Conservation (phyloP, 2,797 vertebrate species). For the Holocentrus rufus region DNA sequence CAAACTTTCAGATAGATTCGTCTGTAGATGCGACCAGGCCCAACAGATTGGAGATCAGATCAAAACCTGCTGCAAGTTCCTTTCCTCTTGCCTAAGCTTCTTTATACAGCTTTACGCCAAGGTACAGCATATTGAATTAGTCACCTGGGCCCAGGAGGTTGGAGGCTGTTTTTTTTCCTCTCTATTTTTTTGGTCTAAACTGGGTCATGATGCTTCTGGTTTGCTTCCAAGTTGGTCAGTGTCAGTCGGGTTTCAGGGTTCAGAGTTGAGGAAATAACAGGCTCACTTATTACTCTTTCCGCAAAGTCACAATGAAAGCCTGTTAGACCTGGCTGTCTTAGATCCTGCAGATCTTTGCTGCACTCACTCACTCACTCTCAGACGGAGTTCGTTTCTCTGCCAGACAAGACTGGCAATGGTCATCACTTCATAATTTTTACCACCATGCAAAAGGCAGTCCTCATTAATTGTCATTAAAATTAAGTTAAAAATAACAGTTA, state of each 20-base stretch:
- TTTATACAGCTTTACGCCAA: conserved; percentile 74
- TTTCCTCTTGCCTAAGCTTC: conserved; percentile 61
- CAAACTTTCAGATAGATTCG: neutral
- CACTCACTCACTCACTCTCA: too few species aligned
- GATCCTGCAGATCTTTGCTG: too few species aligned
- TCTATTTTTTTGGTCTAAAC: conserved; percentile 32
- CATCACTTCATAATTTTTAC: too few species aligned
- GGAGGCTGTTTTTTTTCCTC: conserved; percentile 54
- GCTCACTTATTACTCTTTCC: neutral
- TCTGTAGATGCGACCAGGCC: conserved; percentile 4
- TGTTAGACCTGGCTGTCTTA: neutral
- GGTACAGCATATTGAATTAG: conserved; percentile 71
- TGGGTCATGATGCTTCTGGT: conserved; percentile 32
- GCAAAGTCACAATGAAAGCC: neutral
- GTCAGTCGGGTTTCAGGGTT: conserved; percentile 20
- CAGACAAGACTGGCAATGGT: too few species aligned
- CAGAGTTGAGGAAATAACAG: neutral
- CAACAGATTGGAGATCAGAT: conserved; percentile 33
- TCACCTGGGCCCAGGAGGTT: conserved; percentile 33
- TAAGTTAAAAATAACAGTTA: too few species aligned
- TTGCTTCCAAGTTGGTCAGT: conserved; percentile 23
- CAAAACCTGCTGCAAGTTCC: conserved; percentile 40
- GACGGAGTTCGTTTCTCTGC: too few species aligned
- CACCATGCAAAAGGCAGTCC: too few species aligned
- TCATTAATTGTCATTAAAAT: too few species aligned